Percentiles rank a stretch among this genome's conserved stretches.
phyloP scores from a whole-genome alignment of 1,140 invertebrate genomes.

The Epicauta chinensis region DNA sequence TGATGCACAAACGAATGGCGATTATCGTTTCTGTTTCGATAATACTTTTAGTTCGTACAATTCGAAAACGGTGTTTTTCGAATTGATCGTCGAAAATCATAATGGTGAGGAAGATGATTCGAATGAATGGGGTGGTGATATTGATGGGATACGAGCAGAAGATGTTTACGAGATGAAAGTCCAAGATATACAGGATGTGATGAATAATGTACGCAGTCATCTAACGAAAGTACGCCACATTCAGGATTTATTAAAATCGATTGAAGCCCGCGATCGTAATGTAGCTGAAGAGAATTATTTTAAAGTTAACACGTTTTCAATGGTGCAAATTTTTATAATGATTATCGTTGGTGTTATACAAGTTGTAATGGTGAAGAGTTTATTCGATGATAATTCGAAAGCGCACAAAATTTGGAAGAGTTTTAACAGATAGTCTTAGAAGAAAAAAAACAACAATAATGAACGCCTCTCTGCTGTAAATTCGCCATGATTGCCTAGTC shows the following conservation, averaged over 20 bases:
- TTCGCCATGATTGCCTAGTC: not conserved
- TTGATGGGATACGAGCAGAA: conserved; percentile 44
- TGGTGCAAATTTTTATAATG: conserved; percentile 65
- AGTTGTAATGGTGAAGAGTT: conserved; percentile 58
- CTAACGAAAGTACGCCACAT: conserved; percentile 58
- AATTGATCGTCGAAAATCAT: conserved; percentile 59
- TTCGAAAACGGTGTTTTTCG: conserved; percentile 76
- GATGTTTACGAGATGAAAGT: conserved; percentile 58
- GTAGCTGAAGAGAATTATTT: conserved; percentile 69
- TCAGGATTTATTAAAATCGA: conserved; percentile 65
- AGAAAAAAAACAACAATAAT: no score
- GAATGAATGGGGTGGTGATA: conserved; percentile 30
- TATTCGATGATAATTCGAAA: conserved; percentile 60
- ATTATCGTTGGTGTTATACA: conserved; percentile 60
- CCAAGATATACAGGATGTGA: conserved; percentile 56
- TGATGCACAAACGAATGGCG: conserved; percentile 52
- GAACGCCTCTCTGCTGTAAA: no score
- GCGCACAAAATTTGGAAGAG: conserved; percentile 48
- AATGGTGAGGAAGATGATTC: conserved; percentile 50
- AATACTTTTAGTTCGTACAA: conserved; percentile 75
- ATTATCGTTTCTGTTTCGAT: conserved; percentile 77
- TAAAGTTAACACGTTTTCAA: conserved; percentile 67
- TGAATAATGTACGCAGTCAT: conserved; percentile 53
- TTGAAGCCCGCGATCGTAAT: conserved; percentile 72
- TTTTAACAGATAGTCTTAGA: not conserved